Evolutionary conservation across 2,113 vertebrate species (phyloP), one percentile per base, ranked within the genome.

Genomic region (Diglossa brunneiventris): DNA sequence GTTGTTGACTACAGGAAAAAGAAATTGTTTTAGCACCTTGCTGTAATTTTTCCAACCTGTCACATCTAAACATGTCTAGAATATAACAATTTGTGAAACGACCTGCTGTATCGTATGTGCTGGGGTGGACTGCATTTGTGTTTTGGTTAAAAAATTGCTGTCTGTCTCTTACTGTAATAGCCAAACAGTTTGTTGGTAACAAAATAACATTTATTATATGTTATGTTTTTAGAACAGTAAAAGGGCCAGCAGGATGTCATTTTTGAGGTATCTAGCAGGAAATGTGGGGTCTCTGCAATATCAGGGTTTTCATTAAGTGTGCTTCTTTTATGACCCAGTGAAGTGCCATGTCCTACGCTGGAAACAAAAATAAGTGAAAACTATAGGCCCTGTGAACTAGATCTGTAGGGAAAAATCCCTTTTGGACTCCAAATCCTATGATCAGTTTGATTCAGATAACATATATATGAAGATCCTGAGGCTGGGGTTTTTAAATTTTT

Each of bases 401-500:
- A 21, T 28, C 10, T 37, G 3, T 12, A 63, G 5, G 20, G 23
- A 68, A 75, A 30, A 63, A 63, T 3, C 10, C 30, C 1, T 46
- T 73, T 53, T 15, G 7, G 19, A 70, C 19, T 82, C 28, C 31
- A 59, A n/a, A 80, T 50, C 3, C 7, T 55, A 14, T 76, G 13
- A 46, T 47, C 4, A 33, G 7, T 61, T 94, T 76, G 33, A 68
- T 50, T 77, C 6, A 12, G 24, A 11, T 56, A 44, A 41, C 15
- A 8, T 14, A 41, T 4, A 47, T 13, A 8, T 56, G 30, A 47
- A 83, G 22, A 14, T 68, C 35, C 11, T 26, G 59, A 74, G 9
- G 4, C 20, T 44, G 15, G 4, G 1, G 0, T 5, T 19, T 13
- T 31, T 42, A 10, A 21, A 26, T 44, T 10, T 12, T 35, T 31